Evolutionary conservation across 2,797 vertebrate species (phyloP), one percentile per base, ranked within the genome.

Genomic region (Chaetodon trifasciatus): DNA sequence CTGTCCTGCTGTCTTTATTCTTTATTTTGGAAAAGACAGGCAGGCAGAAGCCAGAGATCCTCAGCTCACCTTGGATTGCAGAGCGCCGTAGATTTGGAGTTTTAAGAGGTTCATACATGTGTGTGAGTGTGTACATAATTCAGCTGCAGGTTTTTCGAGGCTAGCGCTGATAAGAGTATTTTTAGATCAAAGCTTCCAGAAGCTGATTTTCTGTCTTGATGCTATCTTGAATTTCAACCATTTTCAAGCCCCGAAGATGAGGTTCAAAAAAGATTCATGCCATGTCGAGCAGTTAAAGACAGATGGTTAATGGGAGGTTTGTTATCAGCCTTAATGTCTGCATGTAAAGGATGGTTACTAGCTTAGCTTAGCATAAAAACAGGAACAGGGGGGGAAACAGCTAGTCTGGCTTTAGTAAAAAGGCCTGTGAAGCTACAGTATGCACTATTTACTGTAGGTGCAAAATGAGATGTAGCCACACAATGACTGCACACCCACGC

Each of bases 11-110:
- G 77, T 63, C 63, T 82, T 85, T 79, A 64, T 13, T 58, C 24
- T 72, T 23, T 39, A n/a, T 79, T 85, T 85, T 82, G 81, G 79
- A 81, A 86, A 74, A 74, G 40, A 60, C 61, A 37, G 57, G 15
- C 44, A 1, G 21, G 61, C 63, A 8, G 24, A 69, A 35, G 67
- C 70, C 19, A 53, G 61, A 84, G 79, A 78, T 67, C 70, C 39
- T 52, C 2, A n/a, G 37, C 21, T 83, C 63, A 70, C 49, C 62
- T 77, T 74, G 66, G 70, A 55, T 53, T 23, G 44, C 57, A 55
- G 39, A 64, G 76, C 52, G 70, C 37, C 52, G 52, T 23, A 4
- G 15, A 49, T 17, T 23, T 46, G 55, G 71, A 71, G 23, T 12
- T 73, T 50, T 23, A 8, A 17, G 23, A 77, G 72, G 72, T 73